Conservation (phyloP, 1,140 invertebrate species). For the Drosophila melanogaster region DNA sequence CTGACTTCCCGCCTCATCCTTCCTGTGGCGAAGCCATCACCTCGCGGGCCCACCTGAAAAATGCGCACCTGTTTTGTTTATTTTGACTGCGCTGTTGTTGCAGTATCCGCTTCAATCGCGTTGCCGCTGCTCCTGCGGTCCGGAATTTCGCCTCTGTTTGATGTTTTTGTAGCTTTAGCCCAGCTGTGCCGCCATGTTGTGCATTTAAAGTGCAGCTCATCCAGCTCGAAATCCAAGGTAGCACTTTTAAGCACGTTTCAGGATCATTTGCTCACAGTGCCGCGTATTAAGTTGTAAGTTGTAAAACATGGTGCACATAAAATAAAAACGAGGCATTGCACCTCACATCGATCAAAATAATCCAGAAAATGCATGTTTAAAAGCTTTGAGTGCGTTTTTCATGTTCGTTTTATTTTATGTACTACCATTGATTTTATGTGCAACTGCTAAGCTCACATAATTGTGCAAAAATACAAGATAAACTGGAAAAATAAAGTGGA, state of each 20-base stretch:
- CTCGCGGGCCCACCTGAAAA: slow-evolving; percentile 44
- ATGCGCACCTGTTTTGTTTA: slow-evolving; percentile 80
- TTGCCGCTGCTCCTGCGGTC: slow-evolving; percentile 25
- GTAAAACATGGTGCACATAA: slow-evolving; percentile 15
- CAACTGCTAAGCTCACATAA: not conserved
- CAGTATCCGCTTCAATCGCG: slow-evolving; percentile 39
- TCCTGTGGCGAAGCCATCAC: not conserved
- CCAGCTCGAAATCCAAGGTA: slow-evolving; percentile 19
- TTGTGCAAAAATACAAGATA: not conserved
- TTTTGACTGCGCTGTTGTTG: slow-evolving; percentile 62
- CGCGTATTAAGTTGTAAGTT: slow-evolving; percentile 37
- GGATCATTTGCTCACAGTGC: slow-evolving; percentile 50
- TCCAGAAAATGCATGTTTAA: not conserved
- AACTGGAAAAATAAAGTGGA: not conserved
- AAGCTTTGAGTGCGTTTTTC: no score
- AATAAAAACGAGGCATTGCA: not conserved
- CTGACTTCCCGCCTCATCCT: not conserved
- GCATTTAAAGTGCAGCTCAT: slow-evolving; percentile 63
- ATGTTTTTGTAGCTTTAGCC: slow-evolving; percentile 43
- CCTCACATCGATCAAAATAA: not conserved
- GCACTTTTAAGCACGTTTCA: slow-evolving; percentile 50
- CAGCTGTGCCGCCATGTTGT: slow-evolving; percentile 43
- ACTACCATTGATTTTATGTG: no score
- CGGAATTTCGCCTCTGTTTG: slow-evolving; percentile 11
- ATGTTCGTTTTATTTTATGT: no score